Base-by-base conservation (phyloP, 2,113 vertebrate species). In the Nerophis lumbriciformis region DNA sequence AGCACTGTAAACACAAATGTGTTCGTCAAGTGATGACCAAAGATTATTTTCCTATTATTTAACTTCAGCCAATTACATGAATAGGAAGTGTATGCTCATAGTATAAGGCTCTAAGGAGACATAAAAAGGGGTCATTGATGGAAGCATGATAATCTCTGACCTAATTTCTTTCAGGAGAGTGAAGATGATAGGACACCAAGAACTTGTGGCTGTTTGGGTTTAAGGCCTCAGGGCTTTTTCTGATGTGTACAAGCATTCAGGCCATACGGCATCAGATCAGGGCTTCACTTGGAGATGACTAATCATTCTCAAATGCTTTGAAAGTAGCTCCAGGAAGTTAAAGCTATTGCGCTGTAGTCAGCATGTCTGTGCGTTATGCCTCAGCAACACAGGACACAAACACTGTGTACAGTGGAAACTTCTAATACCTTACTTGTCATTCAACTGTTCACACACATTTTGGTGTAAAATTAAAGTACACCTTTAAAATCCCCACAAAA, bases 91-190 rank as follows among this genome's bases (percentile, higher is more conserved):
- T 19, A 39, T 59, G 36, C 38, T 75, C 19, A 52, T 4, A 50
- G 38, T 6, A 60, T 39, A 60, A 69, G 65, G 35, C 38, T 68
- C 10, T 16, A 45, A 60, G 21, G 51, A 69, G 50, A 66, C 10
- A 48, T 49, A n/a, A 76, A 70, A 71, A 65, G 53, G 21, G 54
- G 36, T 16, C 73, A 63, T 6, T 57, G 61, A 75, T 48, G 69
- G 65, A 21, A 62, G 76, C 65, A 60, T 72, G 68, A 68, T 64
- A 68, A 61, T 69, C 56, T 77, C 69, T 81, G 77, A 65, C 73
- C 82, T 70, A 79, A 64, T 82, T 81, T 71, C 42, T 57, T 66
- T 35, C 6, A 61, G 54, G 59, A 62, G 59, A 56, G 51, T 61
- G 19, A 61, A 44, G 47, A 28, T 66, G 71, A 80, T 21, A 71